Base-by-base conservation (phyloP, 2,888 invertebrate genomes). In the Cheilosia urbana region DNA sequence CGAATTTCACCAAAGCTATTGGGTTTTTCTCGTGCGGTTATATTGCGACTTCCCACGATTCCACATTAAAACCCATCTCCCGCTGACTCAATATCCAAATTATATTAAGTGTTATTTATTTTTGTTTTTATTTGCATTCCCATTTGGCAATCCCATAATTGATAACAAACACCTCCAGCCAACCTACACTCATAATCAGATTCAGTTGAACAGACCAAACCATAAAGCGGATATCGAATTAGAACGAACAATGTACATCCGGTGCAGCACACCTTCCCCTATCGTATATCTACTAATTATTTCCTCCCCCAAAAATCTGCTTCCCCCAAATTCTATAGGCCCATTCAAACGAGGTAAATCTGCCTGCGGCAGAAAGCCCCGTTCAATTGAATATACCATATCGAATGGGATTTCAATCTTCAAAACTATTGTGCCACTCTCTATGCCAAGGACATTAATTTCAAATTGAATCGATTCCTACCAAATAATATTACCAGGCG, bases 381-480 rank as follows among this genome's bases (percentile, higher is more conserved):
- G 75, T 75, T 84, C 80, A 84, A 84, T 80, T 80, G 79, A 79
- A 65, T 51, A 60, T 51, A 62, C 13, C 34, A 66, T 68, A 47
- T 63, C 51, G 53, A 42, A 17, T 49, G 65, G 47, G 69, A 80
- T 79, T 75, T 58, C 30, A 53, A 84, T 75, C 80, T 75, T 42
- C 66, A 55, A 71, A 51, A 51, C 51, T 51, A 51, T 51, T 34
- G 42, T 75, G 15, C 40, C 34, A 9, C 47, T 47, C 42, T 15
- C 3, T 37, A 37, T 13, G 75, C 65, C 80, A 75, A 84, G 84
- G 80, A 84, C 84, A 80, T 84, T 80, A 69, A 80, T 80, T 80
- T 60, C 24, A 51, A 69, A 80, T 66, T 68, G 65, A 80, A 84
- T 84, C 80, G 80, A 84, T 84, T 63, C 17, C 7, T 19, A 58